A percentile compares a stretch with the other conserved stretches of the same genome.
These are phyloP conservation scores for Cremastinae sp. DNA, from an alignment of 2,888 invertebrate genomes.

Conservation along the genomic window DNA sequence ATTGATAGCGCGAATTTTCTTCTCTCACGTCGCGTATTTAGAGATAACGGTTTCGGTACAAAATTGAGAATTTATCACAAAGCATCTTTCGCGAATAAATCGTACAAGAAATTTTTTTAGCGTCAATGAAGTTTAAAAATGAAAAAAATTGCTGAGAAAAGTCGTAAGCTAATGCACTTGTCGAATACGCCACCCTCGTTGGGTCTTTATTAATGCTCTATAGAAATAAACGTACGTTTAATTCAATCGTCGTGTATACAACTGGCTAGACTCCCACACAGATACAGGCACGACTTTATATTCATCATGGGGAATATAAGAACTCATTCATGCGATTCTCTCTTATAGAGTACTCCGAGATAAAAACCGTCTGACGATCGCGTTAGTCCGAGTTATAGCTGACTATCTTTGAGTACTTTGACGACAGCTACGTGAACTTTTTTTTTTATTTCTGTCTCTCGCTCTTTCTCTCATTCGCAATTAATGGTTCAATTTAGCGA, in stretches of 20 bases:
- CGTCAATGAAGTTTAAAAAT: background rate
- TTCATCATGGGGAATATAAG: conserved; percentile 70
- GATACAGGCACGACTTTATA: conserved; percentile 45
- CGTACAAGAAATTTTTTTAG: background rate
- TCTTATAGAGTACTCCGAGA: conserved; percentile 45
- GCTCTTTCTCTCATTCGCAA: conserved; percentile 65
- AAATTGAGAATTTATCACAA: conserved; percentile 26
- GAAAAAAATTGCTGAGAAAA: conserved; percentile 17
- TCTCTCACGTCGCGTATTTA: background rate
- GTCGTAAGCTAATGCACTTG: conserved; percentile 41
- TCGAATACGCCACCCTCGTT: conserved; percentile 57
- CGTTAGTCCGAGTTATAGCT: conserved; percentile 69
- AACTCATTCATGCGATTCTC: conserved; percentile 70
- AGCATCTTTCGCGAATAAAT: too few species aligned
- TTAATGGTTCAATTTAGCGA: conserved; percentile 71
- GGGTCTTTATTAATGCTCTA: conserved; percentile 57
- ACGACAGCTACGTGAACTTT: conserved; percentile 57
- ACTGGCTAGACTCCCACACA: conserved; percentile 52
- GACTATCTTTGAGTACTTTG: conserved; percentile 62
- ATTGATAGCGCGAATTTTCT: background rate
- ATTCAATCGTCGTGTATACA: conserved; percentile 56
- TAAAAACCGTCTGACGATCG: conserved; percentile 65
- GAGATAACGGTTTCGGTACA: conserved; percentile 26
- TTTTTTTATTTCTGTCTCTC: background rate
- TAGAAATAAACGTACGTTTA: conserved; percentile 48